Percentiles rank a stretch among this genome's conserved stretches.
Conservation (phyloP, 2,888 invertebrate genomes). For the Corythucha ciliata region DNA sequence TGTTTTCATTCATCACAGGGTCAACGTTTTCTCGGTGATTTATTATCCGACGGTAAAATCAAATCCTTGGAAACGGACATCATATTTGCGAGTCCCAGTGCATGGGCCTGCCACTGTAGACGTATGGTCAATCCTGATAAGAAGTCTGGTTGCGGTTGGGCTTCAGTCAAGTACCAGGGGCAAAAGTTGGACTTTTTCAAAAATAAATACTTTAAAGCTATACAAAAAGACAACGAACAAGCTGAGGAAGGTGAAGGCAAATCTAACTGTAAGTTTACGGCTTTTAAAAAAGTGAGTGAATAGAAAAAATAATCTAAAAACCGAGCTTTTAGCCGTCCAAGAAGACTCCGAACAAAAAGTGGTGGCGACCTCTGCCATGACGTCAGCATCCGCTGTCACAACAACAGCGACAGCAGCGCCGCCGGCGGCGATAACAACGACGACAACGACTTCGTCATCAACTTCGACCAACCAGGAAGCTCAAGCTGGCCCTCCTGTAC, state of each 20-base stretch:
- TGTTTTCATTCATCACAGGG: constrained; percentile 62
- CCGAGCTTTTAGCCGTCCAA: no score
- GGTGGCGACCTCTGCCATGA: no score
- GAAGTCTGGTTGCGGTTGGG: constrained; percentile 89
- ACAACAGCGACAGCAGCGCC: no score
- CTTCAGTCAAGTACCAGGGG: constrained; percentile 73
- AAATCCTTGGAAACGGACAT: constrained; percentile 80
- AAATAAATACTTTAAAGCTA: constrained; percentile 63
- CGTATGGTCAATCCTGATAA: constrained; percentile 83
- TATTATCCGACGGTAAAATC: constrained; percentile 77
- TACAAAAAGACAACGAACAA: constrained; percentile 39
- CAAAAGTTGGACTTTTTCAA: constrained; percentile 83
- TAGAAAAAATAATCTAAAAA: no score
- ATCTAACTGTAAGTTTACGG: no score
- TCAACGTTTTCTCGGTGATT: constrained; percentile 79
- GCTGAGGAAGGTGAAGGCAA: constrained; percentile 25
- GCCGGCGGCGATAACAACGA: no score
- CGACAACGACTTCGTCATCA: no score
- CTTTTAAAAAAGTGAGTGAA: no score
- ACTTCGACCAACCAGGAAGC: no score
- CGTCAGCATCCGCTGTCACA: no score
- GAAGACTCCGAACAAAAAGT: no score
- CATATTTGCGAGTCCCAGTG: constrained; percentile 79
- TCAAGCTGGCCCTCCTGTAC: constrained; percentile 33
- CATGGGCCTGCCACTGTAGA: constrained; percentile 89